These are phyloP conservation scores for Thumatha senex DNA, from an alignment of 2,888 invertebrate genomes.

Conservation along the genomic window DNA sequence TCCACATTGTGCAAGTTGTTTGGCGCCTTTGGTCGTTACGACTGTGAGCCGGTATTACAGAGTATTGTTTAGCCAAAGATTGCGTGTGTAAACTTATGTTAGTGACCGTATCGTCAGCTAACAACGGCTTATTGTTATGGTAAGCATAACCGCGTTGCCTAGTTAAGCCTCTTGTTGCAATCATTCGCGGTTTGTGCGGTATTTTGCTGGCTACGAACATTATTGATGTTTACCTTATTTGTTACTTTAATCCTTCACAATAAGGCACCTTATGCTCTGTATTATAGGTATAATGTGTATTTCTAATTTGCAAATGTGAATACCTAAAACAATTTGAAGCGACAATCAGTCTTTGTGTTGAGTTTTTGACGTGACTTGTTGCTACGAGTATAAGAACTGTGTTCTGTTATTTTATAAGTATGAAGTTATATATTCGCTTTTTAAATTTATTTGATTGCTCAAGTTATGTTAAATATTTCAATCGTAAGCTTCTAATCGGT, in stretches of 20 bases:
- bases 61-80: constrained; percentile 58
- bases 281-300: constrained; percentile 20
- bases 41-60: constrained; percentile 32
- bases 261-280: constrained; percentile 15
- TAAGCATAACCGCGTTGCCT: constrained; percentile 64
- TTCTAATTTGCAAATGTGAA: constrained; percentile 35
- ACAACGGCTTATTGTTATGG: constrained; percentile 64
- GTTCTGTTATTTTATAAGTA: constrained; percentile 15
- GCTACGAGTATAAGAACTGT: constrained; percentile 29
- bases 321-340: constrained; percentile 43
- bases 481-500: too few species aligned
- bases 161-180: constrained; percentile 61
- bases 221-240: constrained; percentile 2
- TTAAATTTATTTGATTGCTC: too few species aligned
- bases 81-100: constrained; percentile 50
- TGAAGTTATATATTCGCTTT: too few species aligned
- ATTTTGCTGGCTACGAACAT: constrained; percentile 36
- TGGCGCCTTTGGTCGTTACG: constrained; percentile 19
- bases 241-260: constrained; percentile 6
- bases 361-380: constrained; percentile 44
- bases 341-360: constrained; percentile 47
- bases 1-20: constrained; percentile 37
- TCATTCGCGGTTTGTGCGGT: constrained; percentile 48
- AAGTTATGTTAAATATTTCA: too few species aligned
- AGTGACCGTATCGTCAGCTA: constrained; percentile 42